Conservation (phyloP, 2,797 vertebrate genomes). For the Lagodon rhomboides region DNA sequence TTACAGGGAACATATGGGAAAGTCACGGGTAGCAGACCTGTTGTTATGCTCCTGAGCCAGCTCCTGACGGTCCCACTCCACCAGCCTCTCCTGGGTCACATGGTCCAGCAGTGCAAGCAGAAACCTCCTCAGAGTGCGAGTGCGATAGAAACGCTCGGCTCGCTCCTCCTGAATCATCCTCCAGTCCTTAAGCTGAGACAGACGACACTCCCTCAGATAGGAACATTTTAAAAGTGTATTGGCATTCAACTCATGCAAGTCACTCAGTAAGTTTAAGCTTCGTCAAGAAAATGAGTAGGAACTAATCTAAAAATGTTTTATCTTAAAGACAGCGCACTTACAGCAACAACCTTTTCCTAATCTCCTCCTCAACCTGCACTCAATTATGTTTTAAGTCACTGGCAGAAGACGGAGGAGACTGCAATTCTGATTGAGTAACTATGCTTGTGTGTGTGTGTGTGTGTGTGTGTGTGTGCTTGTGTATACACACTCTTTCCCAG, state of each 20-base stretch:
- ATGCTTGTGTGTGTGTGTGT: conserved; percentile 11
- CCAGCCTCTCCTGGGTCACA: conserved; percentile 79
- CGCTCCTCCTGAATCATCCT: conserved; percentile 78
- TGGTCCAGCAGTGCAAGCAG: conserved; percentile 86
- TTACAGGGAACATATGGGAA: conserved; percentile 34
- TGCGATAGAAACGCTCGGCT: conserved; percentile 70
- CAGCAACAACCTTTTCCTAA: background rate
- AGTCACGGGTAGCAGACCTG: conserved; percentile 82
- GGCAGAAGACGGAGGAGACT: conserved; percentile 6
- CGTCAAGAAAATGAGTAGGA: conserved; percentile 4
- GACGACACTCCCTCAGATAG: conserved; percentile 3
- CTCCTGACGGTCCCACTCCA: conserved; percentile 78
- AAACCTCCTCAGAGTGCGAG: conserved; percentile 83
- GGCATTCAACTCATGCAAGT: background rate
- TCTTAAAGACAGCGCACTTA: background rate
- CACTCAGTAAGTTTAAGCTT: background rate
- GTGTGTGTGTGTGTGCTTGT: background rate
- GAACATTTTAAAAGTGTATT: background rate
- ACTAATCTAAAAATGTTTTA: background rate
- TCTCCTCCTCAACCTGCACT: too few species aligned
- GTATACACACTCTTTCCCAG: conserved; percentile 89
- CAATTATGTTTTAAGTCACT: conserved; percentile 17
- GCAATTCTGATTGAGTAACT: conserved; percentile 12
- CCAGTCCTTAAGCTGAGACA: conserved; percentile 83
- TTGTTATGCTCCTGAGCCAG: conserved; percentile 84